These are phyloP conservation scores for Zoroaster sp. DNA, from an alignment of 53 echinoderm and acorn worm genomes.

Conservation along the genomic window DNA sequence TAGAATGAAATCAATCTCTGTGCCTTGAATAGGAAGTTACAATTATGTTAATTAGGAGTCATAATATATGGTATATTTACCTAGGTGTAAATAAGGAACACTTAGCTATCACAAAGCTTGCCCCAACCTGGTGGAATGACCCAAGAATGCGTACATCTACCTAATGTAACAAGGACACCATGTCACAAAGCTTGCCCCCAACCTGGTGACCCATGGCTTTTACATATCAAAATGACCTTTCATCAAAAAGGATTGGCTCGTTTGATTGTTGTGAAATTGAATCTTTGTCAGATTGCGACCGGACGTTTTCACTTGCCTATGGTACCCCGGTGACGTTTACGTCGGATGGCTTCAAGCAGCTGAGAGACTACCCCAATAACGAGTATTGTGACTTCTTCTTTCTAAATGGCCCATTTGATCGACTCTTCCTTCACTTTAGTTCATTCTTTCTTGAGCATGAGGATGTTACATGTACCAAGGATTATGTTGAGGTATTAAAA, in stretches of 20 bases:
- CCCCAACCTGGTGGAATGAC: no score
- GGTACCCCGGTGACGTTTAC: background rate
- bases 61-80: no score
- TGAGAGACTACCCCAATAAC: slow-evolving; percentile 42
- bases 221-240: background rate
- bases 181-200: background rate
- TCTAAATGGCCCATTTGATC: slow-evolving; percentile 34
- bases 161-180: no score
- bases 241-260: background rate
- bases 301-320: background rate
- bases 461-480: slow-evolving; percentile 27
- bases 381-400: slow-evolving; percentile 63
- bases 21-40: no score
- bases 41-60: no score
- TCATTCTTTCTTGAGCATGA: slow-evolving; percentile 61
- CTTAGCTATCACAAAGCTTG: no score
- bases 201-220: background rate
- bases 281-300: background rate
- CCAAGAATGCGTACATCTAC: no score
- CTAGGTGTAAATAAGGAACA: no score
- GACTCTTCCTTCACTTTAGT: slow-evolving; percentile 33
- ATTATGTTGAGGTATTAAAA: slow-evolving; percentile 73
- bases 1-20: no score
- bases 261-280: background rate
- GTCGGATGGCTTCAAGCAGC: background rate